These are phyloP conservation scores for Eutolmus rufibarbis DNA, from an alignment of 2,888 invertebrate species.

Conservation along the genomic window DNA sequence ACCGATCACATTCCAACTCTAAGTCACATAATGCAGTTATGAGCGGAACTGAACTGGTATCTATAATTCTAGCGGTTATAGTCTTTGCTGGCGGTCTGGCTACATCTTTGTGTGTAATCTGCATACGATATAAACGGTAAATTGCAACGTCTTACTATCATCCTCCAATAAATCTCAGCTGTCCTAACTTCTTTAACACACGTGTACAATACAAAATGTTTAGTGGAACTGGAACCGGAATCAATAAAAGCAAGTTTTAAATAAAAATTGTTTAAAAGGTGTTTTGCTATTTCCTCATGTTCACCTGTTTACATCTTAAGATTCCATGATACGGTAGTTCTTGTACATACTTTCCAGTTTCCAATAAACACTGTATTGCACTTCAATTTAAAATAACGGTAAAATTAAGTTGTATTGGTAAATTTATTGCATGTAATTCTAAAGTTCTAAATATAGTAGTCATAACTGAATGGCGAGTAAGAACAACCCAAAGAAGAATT, in stretches of 20 bases:
- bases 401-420: constrained; percentile 39
- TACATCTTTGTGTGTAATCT: constrained; percentile 79
- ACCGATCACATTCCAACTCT: constrained; percentile 61
- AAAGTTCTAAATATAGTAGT: not conserved
- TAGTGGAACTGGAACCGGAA: constrained; percentile 34
- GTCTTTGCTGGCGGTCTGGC: constrained; percentile 82
- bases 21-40: constrained; percentile 59
- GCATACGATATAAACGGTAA: constrained; percentile 68
- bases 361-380: constrained; percentile 42
- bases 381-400: constrained; percentile 48
- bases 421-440: not conserved
- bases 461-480: not conserved
- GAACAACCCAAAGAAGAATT: not conserved
- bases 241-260: constrained; percentile 32
- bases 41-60: constrained; percentile 80
- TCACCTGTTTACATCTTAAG: not conserved
- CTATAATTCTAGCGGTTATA: constrained; percentile 80
- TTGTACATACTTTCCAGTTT: constrained; percentile 5
- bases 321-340: not conserved
- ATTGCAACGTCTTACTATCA: constrained; percentile 36
- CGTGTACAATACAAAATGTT: not conserved
- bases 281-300: constrained; percentile 14
- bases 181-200: not conserved
- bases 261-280: not conserved
- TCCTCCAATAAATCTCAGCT: not conserved